Base-by-base conservation (phyloP, 1,140 invertebrate genomes). In the Brachionus sp. region DNA sequence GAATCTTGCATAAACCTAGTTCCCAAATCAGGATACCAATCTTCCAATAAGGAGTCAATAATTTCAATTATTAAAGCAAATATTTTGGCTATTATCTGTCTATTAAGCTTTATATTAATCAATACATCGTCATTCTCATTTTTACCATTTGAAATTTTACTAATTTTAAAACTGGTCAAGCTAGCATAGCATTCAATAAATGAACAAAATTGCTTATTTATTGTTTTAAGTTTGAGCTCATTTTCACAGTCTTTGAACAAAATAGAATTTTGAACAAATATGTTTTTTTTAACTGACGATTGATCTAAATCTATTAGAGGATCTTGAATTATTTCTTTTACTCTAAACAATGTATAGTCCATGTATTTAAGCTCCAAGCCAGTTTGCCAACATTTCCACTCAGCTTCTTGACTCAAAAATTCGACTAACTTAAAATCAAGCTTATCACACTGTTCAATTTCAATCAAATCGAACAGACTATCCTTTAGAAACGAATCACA, bases 1-100 rank as follows among this genome's bases (percentile, higher is more conserved):
- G 95, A 96, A 0, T 96, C 98, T 87, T 99, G 97, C 1, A 96
- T 95, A 89, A 99, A 99, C 57, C 97, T 91, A 1, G 96, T 98
- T 5, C 97, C 94, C 62, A 96, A 90, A 0, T 95, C 95, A 0
- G 96, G 96, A 90, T 97, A 98, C 97, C 97, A 99, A 88, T 99
- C 97, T 88, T 99, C 97, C 0, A 99, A 89, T 25, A 99, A 89
- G 73, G 96, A 93, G 88, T 99, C 97, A 85, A 99, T 95, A 62
- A 80, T 80, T 66, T 80, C 77, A 66, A 80, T 80, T 25, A 80
- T 80, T 25, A 80, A 64, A 62, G 77, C 77, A 35, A 80, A 80
- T 5, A 80, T 35, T 80, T 80, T 80, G 33, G 57, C 23, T 37
- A 39, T 13, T 10, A 80, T 62, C 42, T 80, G 77, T 39, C 25